A percentile compares a stretch with the other conserved stretches of the same genome.
Conservation (phyloP, 2,113 vertebrate genomes). For the Nematolebias whitei region DNA sequence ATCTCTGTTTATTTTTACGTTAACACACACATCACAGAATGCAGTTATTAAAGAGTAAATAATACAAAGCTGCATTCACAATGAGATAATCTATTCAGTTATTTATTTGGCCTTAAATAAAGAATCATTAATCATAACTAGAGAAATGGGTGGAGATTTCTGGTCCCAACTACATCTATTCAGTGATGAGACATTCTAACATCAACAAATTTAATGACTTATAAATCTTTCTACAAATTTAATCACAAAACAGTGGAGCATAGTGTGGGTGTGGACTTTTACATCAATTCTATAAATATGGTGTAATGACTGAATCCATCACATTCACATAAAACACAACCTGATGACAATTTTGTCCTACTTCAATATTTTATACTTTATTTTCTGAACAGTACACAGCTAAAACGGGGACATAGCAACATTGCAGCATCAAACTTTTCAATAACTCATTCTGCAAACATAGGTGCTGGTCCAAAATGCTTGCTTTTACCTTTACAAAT, state of each 20-base stretch:
- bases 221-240: conserved; percentile 39
- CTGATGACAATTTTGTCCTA: conserved; percentile 62
- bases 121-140: conserved; percentile 55
- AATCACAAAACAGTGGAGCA: conserved; percentile 48
- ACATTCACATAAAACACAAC: conserved; percentile 36
- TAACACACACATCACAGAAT: background rate
- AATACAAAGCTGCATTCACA: background rate
- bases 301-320: conserved; percentile 74
- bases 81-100: conserved; percentile 13
- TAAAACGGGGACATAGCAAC: background rate
- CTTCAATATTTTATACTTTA: conserved; percentile 44
- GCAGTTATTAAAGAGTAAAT: background rate
- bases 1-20: no score
- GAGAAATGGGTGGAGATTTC: conserved; percentile 19
- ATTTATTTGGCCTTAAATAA: conserved; percentile 15
- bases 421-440: background rate
- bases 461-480: background rate
- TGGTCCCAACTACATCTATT: conserved; percentile 20
- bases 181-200: conserved; percentile 29
- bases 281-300: conserved; percentile 63
- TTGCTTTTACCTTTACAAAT: no score
- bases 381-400: background rate
- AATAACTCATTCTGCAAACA: background rate
- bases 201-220: conserved; percentile 48
- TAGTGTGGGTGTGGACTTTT: conserved; percentile 63